Evolutionary conservation across 2,113 vertebrate species (phyloP).

Genomic region (Scomber colias): DNA sequence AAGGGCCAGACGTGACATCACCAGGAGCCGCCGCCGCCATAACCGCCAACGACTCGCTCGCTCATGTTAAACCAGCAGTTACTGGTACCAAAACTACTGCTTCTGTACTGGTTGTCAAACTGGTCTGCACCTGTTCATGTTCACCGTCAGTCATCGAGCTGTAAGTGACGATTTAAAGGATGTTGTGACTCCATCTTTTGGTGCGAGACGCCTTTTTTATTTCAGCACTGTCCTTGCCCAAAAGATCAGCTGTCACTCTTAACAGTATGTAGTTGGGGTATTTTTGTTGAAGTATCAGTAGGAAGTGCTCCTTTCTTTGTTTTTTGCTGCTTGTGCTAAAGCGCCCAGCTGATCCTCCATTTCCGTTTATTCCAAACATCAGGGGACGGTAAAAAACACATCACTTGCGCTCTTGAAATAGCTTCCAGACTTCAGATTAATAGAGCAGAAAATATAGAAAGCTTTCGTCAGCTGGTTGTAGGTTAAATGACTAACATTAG

Average conservation of each 20-base stretch:
- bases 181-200: background rate
- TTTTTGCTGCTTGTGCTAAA: background rate
- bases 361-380: background rate
- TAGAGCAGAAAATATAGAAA: background rate
- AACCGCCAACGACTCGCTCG: background rate
- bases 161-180: too few species aligned
- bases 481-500: background rate
- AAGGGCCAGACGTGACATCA: constrained; percentile 88
- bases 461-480: background rate
- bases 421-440: background rate
- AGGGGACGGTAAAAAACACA: background rate
- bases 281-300: background rate
- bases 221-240: background rate
- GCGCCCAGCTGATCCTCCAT: background rate
- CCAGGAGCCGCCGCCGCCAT: background rate
- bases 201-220: background rate
- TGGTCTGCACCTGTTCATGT: too few species aligned
- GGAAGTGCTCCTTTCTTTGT: background rate
- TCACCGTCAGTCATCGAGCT: too few species aligned
- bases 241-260: constrained; percentile 10
- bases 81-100: background rate
- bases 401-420: background rate
- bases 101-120: background rate
- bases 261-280: background rate
- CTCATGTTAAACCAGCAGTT: background rate